A percentile compares a stretch with the other conserved stretches of the same genome.
phyloP scores from a whole-genome alignment of 2,888 invertebrate genomes.

The Campopleginae sp. region DNA sequence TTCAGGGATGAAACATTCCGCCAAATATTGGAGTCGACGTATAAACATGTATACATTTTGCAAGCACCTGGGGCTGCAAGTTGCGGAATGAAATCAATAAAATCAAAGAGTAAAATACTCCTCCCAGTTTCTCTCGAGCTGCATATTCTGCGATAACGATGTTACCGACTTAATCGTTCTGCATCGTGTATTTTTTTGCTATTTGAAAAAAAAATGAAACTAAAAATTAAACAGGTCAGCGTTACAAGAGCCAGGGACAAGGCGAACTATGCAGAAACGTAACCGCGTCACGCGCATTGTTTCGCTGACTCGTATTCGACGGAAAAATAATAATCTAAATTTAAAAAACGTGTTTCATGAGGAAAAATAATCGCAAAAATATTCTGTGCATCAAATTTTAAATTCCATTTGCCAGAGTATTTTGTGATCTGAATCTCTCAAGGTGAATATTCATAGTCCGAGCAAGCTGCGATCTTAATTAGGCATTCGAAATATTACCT shows the following conservation, averaged over 20 bases:
- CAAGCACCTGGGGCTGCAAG: neutral
- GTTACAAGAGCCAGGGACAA: too few species aligned
- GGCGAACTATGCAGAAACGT: too few species aligned
- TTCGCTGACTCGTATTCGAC: too few species aligned
- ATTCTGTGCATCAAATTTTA: neutral
- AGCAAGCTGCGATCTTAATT: neutral
- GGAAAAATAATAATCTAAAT: neutral
- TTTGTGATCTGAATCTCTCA: neutral
- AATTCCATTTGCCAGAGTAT: neutral
- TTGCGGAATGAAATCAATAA: neutral
- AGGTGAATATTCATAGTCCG: neutral
- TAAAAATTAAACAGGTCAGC: too few species aligned
- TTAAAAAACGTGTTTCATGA: neutral
- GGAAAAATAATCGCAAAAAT: neutral
- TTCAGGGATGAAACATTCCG: neutral
- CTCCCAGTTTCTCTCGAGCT: neutral
- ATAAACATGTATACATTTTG: neutral
- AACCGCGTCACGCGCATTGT: too few species aligned
- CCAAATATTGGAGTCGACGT: neutral
- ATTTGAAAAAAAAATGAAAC: neutral
- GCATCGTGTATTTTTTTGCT: neutral
- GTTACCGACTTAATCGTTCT: neutral
- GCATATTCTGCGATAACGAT: neutral
- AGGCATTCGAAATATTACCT: neutral
- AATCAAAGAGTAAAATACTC: neutral